Percentiles rank a stretch among this genome's conserved stretches.
phyloP scores from a whole-genome alignment of 2,797 vertebrate species.

The Brachyrhaphis roseni region DNA sequence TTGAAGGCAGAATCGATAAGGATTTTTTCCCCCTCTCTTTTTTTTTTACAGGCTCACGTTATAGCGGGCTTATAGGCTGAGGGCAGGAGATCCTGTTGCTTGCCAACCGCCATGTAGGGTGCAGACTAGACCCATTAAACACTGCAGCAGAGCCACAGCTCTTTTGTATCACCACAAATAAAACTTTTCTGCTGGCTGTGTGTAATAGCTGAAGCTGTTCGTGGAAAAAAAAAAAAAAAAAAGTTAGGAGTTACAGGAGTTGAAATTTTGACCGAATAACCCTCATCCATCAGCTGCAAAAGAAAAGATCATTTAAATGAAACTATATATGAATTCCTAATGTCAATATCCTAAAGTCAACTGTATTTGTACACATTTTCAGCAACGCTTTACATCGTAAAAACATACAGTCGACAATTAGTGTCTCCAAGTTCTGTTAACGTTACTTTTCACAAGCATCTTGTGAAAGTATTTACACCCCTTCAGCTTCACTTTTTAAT shows the following conservation, averaged over 20 bases:
- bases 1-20: conserved; percentile 77
- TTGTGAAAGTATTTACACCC: neutral
- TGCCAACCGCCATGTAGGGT: conserved; percentile 60
- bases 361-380: too few relatives aligned
- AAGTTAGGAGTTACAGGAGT: conserved; percentile 1
- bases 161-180: conserved; percentile 14
- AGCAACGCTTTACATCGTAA: too few relatives aligned
- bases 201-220: conserved; percentile 8
- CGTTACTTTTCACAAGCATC: neutral
- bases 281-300: neutral
- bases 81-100: conserved; percentile 60
- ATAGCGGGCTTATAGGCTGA: conserved; percentile 69
- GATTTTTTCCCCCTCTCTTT: conserved; percentile 29
- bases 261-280: neutral
- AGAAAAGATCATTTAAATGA: neutral
- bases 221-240: neutral
- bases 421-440: neutral
- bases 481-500: neutral
- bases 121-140: conserved; percentile 44
- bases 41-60: conserved; percentile 66
- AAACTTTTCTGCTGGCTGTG: conserved; percentile 3
- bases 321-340: neutral
- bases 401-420: too few relatives aligned
- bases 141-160: conserved; percentile 25
- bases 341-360: neutral